Base-by-base conservation (phyloP, 2,113 vertebrate genomes). In the Malurus alboscapulatus region DNA sequence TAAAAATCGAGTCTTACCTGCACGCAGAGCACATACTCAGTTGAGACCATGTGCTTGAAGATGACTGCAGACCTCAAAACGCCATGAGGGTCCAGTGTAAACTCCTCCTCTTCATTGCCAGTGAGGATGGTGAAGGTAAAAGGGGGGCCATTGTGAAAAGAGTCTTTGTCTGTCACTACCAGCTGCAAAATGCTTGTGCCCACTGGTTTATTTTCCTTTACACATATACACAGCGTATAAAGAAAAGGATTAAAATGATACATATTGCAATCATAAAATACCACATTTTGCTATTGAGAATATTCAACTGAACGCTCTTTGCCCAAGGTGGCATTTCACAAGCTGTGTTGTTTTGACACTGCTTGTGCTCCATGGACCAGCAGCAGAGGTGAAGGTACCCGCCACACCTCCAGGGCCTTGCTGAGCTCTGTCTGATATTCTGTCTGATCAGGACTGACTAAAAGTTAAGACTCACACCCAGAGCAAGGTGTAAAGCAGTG, bases 111-210 rank as follows among this genome's bases (percentile, higher is more conserved):
- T 93, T 99, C 98, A 18, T 99, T 99, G 90, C 99, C 99, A 40
- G 98, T 98, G 77, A 99, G 91, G 93, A 99, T 99, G 77, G 92
- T 96, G 97, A 99, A 99, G 53, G 98, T 97, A 88, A 99, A 99
- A 38, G 99, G 99, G 6, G 99, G 98, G 34, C 99, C 99, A 26
- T 99, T 99, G 97, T 99, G 98, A 95, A 98, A 98, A 79, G 99
- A 98, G 94, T 99, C 99, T 96, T 98, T 98, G 97, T 99, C 99
- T 34, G 98, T 98, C 96, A 99, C 98, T 44, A 98, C 98, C 90
- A 99, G 97, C 97, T 99, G 99, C 89, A 99, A 95, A 97, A 99
- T 98, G 96, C 98, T 99, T 89, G 99, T 99, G 67, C 99, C 99
- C 72, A 98, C 97, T 17, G 99, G 98, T 90, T 99, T 99, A 97